phyloP scores from a whole-genome alignment of 53 echinoderm and acorn worm species.

The Patiria pectinifera region DNA sequence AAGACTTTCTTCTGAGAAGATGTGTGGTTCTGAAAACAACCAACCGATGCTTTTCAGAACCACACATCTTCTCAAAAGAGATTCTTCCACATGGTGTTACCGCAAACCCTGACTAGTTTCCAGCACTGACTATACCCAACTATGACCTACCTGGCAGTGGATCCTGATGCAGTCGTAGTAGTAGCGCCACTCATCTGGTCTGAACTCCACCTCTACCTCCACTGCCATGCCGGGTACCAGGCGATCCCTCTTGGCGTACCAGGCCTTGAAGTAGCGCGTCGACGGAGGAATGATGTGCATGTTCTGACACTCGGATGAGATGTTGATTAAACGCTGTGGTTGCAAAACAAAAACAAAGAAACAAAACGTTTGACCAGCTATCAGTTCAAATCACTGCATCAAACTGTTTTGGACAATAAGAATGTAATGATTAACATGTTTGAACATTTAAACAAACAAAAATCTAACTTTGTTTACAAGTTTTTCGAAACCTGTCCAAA shows the following conservation, averaged over 20 bases:
- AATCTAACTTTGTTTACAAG: too few species aligned
- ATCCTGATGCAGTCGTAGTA: conserved; percentile 97
- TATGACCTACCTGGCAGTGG: conserved; percentile 83
- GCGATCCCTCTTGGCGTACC: conserved; percentile 92
- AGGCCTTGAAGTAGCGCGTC: conserved; percentile 86
- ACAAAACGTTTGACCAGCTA: neutral
- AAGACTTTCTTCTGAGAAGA: too few species aligned
- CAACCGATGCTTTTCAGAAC: too few species aligned
- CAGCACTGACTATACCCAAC: neutral
- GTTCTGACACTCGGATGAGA: conserved; percentile 92
- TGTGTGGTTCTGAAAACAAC: too few species aligned
- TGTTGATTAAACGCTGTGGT: conserved; percentile 79
- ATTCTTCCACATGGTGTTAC: too few species aligned
- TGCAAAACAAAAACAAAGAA: neutral
- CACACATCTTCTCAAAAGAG: too few species aligned
- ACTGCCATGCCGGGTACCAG: conserved; percentile 92
- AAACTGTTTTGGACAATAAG: too few species aligned
- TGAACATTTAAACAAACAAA: too few species aligned
- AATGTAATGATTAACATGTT: too few species aligned
- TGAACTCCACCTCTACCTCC: conserved; percentile 91
- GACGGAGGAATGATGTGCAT: conserved; percentile 97
- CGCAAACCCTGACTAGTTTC: too few species aligned
- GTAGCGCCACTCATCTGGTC: conserved; percentile 96
- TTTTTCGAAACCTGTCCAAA: too few species aligned
- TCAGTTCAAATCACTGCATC: neutral